Conservation (phyloP, 2,888 invertebrate species). For the Drosophila demipolita region DNA sequence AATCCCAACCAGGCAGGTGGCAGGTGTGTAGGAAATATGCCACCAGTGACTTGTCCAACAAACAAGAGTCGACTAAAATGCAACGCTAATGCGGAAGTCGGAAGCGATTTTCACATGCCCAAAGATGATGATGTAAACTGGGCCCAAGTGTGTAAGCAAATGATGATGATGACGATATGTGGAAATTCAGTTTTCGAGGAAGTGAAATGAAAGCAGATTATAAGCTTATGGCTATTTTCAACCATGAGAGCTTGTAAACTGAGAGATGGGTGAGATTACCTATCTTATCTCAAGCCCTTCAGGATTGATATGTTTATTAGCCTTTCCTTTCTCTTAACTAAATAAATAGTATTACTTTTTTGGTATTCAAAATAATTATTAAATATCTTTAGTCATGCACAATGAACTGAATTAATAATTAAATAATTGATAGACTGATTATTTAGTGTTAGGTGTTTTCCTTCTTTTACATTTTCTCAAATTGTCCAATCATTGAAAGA, state of each 20-base stretch:
- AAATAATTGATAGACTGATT: not conserved
- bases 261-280: not conserved
- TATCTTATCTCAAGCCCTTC: not conserved
- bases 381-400: not conserved
- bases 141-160: conserved; percentile 33
- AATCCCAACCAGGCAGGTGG: conserved; percentile 1
- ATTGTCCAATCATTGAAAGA: not conserved
- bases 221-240: not conserved
- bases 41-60: conserved; percentile 38
- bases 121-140: conserved; percentile 67
- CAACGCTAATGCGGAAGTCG: conserved; percentile 66
- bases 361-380: not conserved
- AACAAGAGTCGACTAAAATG: conserved; percentile 24
- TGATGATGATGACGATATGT: conserved; percentile 32
- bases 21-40: conserved; percentile 25
- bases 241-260: conserved; percentile 1
- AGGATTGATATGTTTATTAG: no score
- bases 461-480: not conserved
- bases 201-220: conserved; percentile 29
- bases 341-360: not conserved
- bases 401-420: not conserved
- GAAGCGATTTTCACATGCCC: conserved; percentile 64
- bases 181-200: conserved; percentile 33
- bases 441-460: not conserved
- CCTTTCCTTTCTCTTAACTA: not conserved